These are phyloP conservation scores for Alviniconcha marisindica DNA, from an alignment of 1,140 invertebrate species.

Conservation along the genomic window DNA sequence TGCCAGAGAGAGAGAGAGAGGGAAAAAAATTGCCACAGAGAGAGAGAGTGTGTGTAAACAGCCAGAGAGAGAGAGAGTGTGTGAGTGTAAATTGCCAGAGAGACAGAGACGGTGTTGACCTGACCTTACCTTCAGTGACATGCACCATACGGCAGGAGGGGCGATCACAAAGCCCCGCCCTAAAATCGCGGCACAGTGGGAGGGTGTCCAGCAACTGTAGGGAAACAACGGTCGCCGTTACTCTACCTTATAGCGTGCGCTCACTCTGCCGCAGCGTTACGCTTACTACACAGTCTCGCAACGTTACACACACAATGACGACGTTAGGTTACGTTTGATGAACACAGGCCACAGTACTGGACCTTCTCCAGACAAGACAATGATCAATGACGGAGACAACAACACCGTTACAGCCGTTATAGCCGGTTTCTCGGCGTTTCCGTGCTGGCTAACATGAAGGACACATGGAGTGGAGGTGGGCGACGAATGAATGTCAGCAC, in stretches of 20 bases:
- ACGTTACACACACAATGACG: no score
- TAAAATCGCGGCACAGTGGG: slow-evolving; percentile 99
- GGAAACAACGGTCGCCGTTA: background rate
- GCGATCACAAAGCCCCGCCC: slow-evolving; percentile 95
- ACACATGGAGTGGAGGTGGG: background rate
- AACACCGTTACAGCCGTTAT: background rate
- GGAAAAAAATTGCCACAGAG: background rate
- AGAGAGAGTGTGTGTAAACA: background rate
- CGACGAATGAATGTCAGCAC: background rate
- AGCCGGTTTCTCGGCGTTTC: no score
- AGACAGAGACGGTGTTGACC: background rate
- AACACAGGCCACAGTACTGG: no score
- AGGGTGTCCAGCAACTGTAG: slow-evolving; percentile 99
- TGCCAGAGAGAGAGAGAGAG: slow-evolving; percentile 7
- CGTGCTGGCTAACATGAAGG: no score
- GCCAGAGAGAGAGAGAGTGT: background rate
- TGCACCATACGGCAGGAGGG: slow-evolving; percentile 97
- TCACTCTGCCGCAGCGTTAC: no score
- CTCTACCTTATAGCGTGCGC: no score
- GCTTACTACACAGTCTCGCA: no score
- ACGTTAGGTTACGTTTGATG: no score
- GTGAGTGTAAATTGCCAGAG: slow-evolving; percentile 11
- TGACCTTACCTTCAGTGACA: slow-evolving; percentile 90
- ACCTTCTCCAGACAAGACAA: no score
- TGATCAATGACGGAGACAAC: background rate